These are phyloP conservation scores for Stegastes partitus DNA, from an alignment of 2,113 vertebrate genomes.

Conservation along the genomic window DNA sequence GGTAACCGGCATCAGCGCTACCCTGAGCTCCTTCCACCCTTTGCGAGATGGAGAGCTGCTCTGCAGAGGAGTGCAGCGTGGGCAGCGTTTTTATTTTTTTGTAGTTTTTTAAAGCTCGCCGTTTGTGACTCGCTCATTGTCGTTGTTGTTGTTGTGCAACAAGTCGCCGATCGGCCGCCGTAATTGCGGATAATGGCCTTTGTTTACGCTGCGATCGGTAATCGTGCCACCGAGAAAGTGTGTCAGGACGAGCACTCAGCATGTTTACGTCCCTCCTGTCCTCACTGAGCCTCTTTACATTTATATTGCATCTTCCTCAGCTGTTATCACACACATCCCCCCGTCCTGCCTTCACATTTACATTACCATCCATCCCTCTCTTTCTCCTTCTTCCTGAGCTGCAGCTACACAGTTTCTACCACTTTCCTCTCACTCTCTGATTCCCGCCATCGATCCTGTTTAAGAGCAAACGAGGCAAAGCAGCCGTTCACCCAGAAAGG, in stretches of 20 bases:
- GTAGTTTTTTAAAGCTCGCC: too few species aligned
- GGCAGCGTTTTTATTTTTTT: slow-evolving; percentile 42
- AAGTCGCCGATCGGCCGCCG: neutral
- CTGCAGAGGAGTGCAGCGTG: slow-evolving; percentile 70
- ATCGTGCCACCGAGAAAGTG: slow-evolving; percentile 53
- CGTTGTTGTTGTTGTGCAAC: slow-evolving; percentile 54
- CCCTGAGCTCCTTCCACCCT: slow-evolving; percentile 50
- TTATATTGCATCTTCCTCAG: neutral
- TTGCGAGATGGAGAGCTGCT: slow-evolving; percentile 20
- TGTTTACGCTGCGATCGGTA: slow-evolving; percentile 18
- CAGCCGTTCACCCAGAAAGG: slow-evolving; percentile 43
- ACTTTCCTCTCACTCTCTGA: slow-evolving; percentile 43
- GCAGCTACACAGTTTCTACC: slow-evolving; percentile 3
- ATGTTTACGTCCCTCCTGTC: neutral
- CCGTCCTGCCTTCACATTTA: slow-evolving; percentile 8
- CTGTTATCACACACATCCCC: slow-evolving; percentile 17
- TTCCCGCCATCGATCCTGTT: slow-evolving; percentile 70
- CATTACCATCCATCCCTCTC: neutral
- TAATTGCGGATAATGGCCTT: slow-evolving; percentile 20
- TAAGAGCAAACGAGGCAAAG: slow-evolving; percentile 66
- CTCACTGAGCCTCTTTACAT: neutral
- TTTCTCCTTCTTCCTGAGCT: neutral
- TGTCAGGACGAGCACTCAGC: slow-evolving; percentile 45
- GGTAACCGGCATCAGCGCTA: slow-evolving; percentile 77
- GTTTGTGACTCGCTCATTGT: slow-evolving; percentile 50